Base-by-base conservation (phyloP, 2,888 invertebrate species). In the Archaeoteleia sp. region DNA sequence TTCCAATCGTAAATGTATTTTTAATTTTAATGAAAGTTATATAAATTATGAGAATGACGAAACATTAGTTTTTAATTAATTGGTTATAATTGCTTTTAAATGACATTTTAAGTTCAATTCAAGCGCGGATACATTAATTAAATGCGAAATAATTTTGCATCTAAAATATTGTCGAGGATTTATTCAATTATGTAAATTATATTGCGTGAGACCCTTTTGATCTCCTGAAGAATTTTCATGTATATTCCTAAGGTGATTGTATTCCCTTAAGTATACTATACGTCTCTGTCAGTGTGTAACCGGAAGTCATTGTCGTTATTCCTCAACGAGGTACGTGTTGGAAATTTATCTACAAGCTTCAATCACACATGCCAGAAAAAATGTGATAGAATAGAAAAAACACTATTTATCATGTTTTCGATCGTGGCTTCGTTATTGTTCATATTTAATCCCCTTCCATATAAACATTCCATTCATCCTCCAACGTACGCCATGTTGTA, bases 311-410 rank as follows among this genome's bases (percentile, higher is more conserved):
- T 43, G 27, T 43, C 43, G 27, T 25, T 27, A 40, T 40, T 40
- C 7, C 23, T 40, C n/a, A 2, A 40, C 23, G 12, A 30, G 12
- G n/a, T 45, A 29, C 15, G 12, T 9, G 14, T 8, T 45, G 45
- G 17, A 45, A 45, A 45, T 43, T 25, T 25, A 43, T 43, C 43
- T 43, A 27, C 43, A 27, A 27, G 13, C 14, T 45, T 45, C 30
- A 30, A 45, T 45, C 45, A 34, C 48, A 27, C 66, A 23, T 42
- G 27, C 29, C 35, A 32, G 40, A 35, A 55, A 34, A 54, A 45
- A 30, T 29, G 12, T 15, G 1, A 12, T n/a, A 37, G 8, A 9
- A 37, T 10, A 39, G 13, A 15, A 8, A 40, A 40, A 30, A 32
- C 7, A 15, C 9, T 9, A 30, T 30, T 39, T 39, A 53, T 30